Conservation (phyloP, 2,888 invertebrate species). For the Junonia oenone region DNA sequence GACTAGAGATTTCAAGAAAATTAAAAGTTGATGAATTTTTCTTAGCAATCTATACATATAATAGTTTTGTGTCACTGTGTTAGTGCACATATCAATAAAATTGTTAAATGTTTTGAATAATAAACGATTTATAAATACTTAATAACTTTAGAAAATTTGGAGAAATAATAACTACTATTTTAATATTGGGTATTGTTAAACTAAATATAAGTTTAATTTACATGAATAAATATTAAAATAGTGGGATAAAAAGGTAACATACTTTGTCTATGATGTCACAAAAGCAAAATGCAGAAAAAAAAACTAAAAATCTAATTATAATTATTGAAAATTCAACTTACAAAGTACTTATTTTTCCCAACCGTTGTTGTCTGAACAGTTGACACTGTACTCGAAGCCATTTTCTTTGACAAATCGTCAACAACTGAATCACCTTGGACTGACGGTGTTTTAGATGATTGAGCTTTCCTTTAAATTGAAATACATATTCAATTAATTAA, state of each 20-base stretch:
- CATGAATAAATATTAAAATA: too few species aligned
- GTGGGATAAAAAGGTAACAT: not conserved
- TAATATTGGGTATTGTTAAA: too few species aligned
- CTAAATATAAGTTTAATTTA: too few species aligned
- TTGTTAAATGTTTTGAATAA: too few species aligned
- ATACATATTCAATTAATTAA: too few species aligned
- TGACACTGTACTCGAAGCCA: slow-evolving; percentile 50
- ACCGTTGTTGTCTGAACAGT: slow-evolving; percentile 34
- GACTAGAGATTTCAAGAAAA: not conserved
- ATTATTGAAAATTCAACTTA: too few species aligned
- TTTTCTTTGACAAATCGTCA: slow-evolving; percentile 43
- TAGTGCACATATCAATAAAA: too few species aligned
- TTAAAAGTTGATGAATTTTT: not conserved
- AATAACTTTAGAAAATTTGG: too few species aligned
- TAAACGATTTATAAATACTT: too few species aligned
- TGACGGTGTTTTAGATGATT: slow-evolving; percentile 10
- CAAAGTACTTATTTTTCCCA: slow-evolving; percentile 51
- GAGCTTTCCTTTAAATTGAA: slow-evolving; percentile 36
- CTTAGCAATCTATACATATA: too few species aligned
- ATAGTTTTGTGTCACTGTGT: too few species aligned
- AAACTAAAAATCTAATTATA: not conserved
- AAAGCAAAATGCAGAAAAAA: not conserved
- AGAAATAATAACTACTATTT: too few species aligned
- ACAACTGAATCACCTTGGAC: slow-evolving; percentile 33
- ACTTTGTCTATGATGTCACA: not conserved